phyloP scores from a whole-genome alignment of 2,797 vertebrate genomes.

The Oceanodroma leucorhoa region DNA sequence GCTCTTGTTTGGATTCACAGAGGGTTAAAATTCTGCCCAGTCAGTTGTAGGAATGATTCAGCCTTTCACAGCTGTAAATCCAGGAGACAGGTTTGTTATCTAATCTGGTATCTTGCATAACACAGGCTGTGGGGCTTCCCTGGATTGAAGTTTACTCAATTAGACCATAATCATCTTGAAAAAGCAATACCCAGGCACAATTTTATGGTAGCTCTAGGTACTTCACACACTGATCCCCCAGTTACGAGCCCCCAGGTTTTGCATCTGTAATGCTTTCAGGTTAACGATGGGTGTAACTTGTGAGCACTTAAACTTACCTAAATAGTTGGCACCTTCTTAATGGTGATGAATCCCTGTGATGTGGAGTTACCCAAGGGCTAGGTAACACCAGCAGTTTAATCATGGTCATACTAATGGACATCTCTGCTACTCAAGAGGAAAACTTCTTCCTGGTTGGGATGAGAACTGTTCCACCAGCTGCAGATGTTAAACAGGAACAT shows the following conservation, averaged over 20 bases:
- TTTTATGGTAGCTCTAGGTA: not conserved
- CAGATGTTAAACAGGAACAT: not conserved
- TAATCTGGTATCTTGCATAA: not conserved
- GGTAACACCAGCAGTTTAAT: not conserved
- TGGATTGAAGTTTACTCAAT: not conserved
- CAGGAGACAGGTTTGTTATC: not conserved
- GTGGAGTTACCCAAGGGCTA: not conserved
- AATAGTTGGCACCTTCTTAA: not conserved
- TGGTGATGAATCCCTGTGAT: not conserved
- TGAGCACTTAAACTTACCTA: not conserved
- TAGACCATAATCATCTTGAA: not conserved
- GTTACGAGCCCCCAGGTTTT: not conserved
- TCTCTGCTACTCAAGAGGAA: not conserved
- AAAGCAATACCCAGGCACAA: not conserved
- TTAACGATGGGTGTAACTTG: not conserved
- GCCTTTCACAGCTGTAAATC: not conserved
- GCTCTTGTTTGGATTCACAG: not conserved
- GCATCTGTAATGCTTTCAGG: not conserved
- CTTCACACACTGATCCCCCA: not conserved
- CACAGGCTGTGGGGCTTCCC: not conserved
- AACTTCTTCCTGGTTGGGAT: not conserved
- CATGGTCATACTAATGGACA: not conserved
- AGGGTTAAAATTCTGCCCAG: not conserved
- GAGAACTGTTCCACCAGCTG: not conserved
- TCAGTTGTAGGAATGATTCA: not conserved